Evolutionary conservation across 2,113 vertebrate species (phyloP).

Genomic region (Eudyptes chrysolophus): DNA sequence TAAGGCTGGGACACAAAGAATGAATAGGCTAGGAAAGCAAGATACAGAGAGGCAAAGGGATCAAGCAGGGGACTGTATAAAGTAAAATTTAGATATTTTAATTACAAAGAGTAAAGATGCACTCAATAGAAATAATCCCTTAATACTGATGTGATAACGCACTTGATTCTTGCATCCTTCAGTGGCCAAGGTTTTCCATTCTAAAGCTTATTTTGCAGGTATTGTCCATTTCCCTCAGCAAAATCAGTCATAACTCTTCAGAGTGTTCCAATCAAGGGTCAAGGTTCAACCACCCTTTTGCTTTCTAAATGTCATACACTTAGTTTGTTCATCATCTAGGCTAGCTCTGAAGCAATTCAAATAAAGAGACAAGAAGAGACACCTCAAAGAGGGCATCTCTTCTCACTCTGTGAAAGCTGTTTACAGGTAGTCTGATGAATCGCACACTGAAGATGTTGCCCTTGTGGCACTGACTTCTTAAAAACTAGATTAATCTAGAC

Average conservation of each 20-base stretch:
- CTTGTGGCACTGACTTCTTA: background rate
- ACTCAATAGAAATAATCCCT: background rate
- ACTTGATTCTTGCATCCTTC: background rate
- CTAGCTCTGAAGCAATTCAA: background rate
- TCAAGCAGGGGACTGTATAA: background rate
- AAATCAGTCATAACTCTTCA: background rate
- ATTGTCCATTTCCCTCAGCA: background rate
- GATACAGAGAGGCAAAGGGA: background rate
- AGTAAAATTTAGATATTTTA: background rate
- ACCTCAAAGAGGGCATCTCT: background rate
- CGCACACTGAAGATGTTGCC: background rate
- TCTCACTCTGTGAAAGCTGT: background rate
- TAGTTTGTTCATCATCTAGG: background rate
- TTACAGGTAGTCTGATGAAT: background rate
- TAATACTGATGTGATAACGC: background rate
- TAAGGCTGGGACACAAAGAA: background rate
- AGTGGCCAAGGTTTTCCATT: background rate
- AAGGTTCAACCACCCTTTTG: background rate
- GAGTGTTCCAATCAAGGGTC: background rate
- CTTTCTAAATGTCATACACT: background rate
- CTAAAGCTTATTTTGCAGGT: background rate
- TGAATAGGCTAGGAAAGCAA: background rate
- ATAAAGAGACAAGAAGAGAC: background rate
- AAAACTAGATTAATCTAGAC: background rate
- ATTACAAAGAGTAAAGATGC: background rate